Base-by-base conservation (phyloP, 1,140 invertebrate genomes). In the Polyergus mexicanus region DNA sequence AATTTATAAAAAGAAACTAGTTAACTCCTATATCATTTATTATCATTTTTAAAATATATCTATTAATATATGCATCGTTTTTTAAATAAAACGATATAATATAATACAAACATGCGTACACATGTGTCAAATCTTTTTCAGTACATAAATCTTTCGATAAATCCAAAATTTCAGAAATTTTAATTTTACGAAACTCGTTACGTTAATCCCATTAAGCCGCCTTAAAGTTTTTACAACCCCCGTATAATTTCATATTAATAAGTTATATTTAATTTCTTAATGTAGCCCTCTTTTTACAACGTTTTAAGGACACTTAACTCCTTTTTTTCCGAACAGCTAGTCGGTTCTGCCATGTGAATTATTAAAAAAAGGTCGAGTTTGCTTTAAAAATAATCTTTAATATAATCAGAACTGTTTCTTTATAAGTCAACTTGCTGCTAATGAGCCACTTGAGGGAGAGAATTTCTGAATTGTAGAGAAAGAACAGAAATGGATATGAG, bases 381-480 rank as follows among this genome's bases (percentile, higher is more conserved):
- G 65, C 66, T 72, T 41, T 60, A 54, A 66, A 84, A 78, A 84
- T 72, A 35, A 87, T 66, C 44, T 66, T 77, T 68, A 47, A 51
- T 60, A 56, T 41, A 56, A 87, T 56, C 58, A 28, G 25, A 47
- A 66, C 35, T 56, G 62, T 78, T 87, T 88, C 88, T 91, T 89
- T 88, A 92, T 92, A 92, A 92, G 89, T 88, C 81, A 84, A 88
- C 88, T 91, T 86, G 88, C 90, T 77, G 77, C 89, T 92, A 93
- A 94, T 93, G 93, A 94, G 91, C 90, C 91, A 87, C 92, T 92
- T 90, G 76, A 89, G 86, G 66, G 22, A 63, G 32, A 58, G 58
- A 84, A 87, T 83, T 66, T 76, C 85, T 38, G 86, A 84, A 74
- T 35, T 16, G 47, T 54, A 76, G 63, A 35, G 28, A 74, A 76